A percentile compares a stretch with the other conserved stretches of the same genome.
These are phyloP conservation scores for Zaprionus obscuricornis DNA, from an alignment of 2,888 invertebrate species.

Conservation along the genomic window DNA sequence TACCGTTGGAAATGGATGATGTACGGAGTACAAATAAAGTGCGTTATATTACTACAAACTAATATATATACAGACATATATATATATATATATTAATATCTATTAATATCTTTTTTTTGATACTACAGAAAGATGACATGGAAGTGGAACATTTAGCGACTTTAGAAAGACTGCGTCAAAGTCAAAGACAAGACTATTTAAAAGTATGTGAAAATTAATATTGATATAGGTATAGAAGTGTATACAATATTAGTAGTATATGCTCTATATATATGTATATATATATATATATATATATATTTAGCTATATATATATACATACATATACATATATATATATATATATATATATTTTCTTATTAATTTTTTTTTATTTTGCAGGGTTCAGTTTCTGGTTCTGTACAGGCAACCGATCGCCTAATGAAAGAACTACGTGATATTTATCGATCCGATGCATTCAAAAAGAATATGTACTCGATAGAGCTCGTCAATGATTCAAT, in stretches of 20 bases:
- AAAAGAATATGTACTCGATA: conserved; percentile 92
- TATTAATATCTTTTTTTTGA: not conserved
- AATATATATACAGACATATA: not conserved
- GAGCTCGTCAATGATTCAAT: conserved; percentile 99
- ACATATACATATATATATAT: not conserved
- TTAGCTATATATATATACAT: not conserved
- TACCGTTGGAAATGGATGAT: conserved; percentile 95
- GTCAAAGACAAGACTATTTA: conserved; percentile 97
- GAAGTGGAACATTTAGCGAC: conserved; percentile 95
- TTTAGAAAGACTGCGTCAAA: conserved; percentile 96
- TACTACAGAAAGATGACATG: conserved; percentile 90
- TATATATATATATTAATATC: not conserved
- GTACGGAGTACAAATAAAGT: conserved; percentile 88
- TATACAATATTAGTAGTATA: too few relatives aligned
- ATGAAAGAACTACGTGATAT: conserved; percentile 99
- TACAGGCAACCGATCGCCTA: conserved; percentile 98
- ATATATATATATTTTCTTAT: not conserved
- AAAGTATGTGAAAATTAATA: conserved; percentile 84
- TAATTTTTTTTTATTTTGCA: conserved; percentile 70
- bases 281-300: not conserved
- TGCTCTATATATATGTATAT: too few relatives aligned
- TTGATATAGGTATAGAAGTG: too few relatives aligned
- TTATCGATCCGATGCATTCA: conserved; percentile 98
- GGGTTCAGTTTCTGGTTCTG: conserved; percentile 97
- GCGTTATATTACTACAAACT: conserved; percentile 35